Evolutionary conservation across 2,888 invertebrate genomes (phyloP).

Genomic region (Epirrhoe tristata): DNA sequence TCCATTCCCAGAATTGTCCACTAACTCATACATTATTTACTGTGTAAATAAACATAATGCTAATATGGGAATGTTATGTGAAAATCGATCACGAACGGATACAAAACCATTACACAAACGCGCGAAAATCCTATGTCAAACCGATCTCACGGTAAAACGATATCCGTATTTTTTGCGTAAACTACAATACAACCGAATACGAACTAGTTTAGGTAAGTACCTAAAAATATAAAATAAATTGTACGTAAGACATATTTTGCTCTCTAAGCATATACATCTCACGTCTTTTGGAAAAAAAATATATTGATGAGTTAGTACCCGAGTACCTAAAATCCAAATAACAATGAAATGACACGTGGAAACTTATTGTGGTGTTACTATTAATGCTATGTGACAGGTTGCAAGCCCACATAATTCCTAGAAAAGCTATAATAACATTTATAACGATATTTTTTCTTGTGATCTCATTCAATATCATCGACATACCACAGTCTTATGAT

Average conservation of each 20-base stretch:
- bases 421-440: slow-evolving; percentile 5
- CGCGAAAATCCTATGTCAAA: slow-evolving; percentile 61
- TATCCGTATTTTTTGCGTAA: slow-evolving; percentile 31
- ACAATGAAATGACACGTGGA: background rate
- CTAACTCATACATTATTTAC: too few relatives aligned
- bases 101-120: slow-evolving; percentile 58
- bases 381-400: background rate
- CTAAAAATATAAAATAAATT: too few relatives aligned
- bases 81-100: slow-evolving; percentile 45
- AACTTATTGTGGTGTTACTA: background rate
- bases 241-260: too few relatives aligned
- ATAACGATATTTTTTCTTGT: slow-evolving; percentile 10
- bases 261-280: too few relatives aligned
- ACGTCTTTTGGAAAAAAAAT: too few relatives aligned
- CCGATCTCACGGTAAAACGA: slow-evolving; percentile 61
- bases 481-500: slow-evolving; percentile 11
- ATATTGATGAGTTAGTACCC: too few relatives aligned
- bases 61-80: slow-evolving; percentile 23
- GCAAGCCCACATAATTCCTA: slow-evolving; percentile 8
- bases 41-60: background rate
- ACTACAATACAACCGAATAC: too few relatives aligned
- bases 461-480: slow-evolving; percentile 26
- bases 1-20: too few relatives aligned
- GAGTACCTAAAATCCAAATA: too few relatives aligned
- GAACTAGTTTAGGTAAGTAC: too few relatives aligned